Percentiles rank a stretch among this genome's conserved stretches.
Evolutionary conservation across 2,888 invertebrate species (phyloP).

Genomic region (Ormyrus pomaceus): DNA sequence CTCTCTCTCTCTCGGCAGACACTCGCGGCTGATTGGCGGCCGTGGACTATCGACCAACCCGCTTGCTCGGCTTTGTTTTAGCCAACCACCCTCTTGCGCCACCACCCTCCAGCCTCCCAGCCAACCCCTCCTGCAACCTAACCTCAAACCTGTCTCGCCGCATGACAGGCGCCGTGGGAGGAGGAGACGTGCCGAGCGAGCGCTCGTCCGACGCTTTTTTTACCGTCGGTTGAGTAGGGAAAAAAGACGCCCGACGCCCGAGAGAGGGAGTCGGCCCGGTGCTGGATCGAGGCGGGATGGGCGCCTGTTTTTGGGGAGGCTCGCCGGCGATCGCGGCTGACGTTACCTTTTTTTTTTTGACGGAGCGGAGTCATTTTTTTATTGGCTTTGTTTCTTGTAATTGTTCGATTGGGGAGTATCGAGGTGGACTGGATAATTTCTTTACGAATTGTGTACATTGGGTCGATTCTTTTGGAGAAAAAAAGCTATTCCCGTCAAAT

Average conservation of each 20-base stretch:
- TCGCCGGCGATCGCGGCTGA: neutral
- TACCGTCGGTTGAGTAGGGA: slow-evolving; percentile 56
- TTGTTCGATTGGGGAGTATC: no score
- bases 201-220: slow-evolving; percentile 40
- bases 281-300: slow-evolving; percentile 16
- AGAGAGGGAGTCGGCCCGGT: no score
- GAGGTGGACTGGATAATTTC: no score
- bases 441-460: no score
- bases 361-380: no score
- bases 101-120: no score
- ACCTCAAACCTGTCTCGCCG: slow-evolving; percentile 57
- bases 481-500: no score
- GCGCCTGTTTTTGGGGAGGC: slow-evolving; percentile 17
- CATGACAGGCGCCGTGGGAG: slow-evolving; percentile 28
- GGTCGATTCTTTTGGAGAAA: no score
- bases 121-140: slow-evolving; percentile 48
- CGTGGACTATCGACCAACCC: slow-evolving; percentile 75
- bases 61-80: slow-evolving; percentile 74
- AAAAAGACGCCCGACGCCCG: slow-evolving; percentile 42
- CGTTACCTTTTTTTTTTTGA: slow-evolving; percentile 36
- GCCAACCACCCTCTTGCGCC: slow-evolving; percentile 62
- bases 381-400: no score
- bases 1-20: no score
- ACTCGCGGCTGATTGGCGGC: slow-evolving; percentile 74
- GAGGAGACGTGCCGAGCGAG: slow-evolving; percentile 32